Conservation (phyloP, 2,888 invertebrate genomes). For the Lasioglossum lativentre region DNA sequence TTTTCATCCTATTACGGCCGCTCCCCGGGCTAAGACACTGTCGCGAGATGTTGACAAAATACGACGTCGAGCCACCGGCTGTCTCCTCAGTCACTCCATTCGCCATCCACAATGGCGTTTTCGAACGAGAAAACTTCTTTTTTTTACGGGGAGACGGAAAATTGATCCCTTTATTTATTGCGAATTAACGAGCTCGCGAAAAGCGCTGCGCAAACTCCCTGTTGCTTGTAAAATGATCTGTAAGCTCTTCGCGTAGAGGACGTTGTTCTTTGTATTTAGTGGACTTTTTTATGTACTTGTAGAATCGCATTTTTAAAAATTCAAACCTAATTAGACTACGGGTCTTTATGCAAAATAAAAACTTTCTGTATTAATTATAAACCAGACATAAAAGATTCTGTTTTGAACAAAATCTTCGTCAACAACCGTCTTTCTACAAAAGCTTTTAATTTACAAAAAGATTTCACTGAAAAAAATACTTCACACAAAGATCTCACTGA, state of each 20-base stretch:
- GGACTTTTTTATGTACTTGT: neutral
- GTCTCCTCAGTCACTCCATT: neutral
- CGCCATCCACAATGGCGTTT: neutral
- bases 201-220: neutral
- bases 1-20: conserved; percentile 57
- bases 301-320: neutral
- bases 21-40: conserved; percentile 15
- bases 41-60: conserved; percentile 53
- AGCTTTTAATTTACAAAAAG: no score
- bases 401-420: no score
- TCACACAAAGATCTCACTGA: no score
- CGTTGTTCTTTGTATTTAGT: neutral
- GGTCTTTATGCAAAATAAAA: no score
- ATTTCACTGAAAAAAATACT: no score
- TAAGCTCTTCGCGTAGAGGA: neutral
- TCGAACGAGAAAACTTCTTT: neutral
- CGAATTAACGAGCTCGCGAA: neutral
- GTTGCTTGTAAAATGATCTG: neutral
- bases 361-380: no score
- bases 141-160: neutral
- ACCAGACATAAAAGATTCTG: no score
- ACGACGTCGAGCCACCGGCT: conserved; percentile 42
- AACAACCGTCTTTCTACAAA: no score
- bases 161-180: neutral
- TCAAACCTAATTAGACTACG: neutral